Evolutionary conservation across 2,113 vertebrate genomes (phyloP).

Genomic region (Oceanites oceanicus): DNA sequence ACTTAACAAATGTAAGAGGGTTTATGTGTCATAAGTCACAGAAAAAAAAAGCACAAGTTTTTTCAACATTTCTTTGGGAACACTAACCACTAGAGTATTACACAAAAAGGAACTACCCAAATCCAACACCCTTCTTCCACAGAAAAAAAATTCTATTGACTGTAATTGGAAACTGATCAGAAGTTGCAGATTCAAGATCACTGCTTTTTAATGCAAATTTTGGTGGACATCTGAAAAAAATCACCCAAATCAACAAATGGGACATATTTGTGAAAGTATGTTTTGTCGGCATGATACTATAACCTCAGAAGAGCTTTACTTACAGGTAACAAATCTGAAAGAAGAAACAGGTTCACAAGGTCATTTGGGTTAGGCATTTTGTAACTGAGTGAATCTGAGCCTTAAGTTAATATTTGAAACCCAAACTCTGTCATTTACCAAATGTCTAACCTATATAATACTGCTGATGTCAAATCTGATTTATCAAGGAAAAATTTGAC

Average conservation of each 20-base stretch:
- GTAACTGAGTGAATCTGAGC: background rate
- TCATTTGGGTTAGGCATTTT: background rate
- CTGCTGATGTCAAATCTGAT: background rate
- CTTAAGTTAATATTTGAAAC: background rate
- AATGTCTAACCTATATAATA: background rate
- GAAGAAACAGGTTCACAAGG: background rate
- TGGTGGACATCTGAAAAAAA: background rate
- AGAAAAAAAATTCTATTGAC: background rate
- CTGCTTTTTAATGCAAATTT: background rate
- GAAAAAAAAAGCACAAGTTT: background rate
- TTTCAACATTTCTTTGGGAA: background rate
- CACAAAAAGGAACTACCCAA: background rate
- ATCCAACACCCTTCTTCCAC: background rate
- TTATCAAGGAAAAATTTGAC: background rate
- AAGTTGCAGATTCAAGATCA: background rate
- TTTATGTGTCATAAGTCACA: background rate
- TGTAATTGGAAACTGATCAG: background rate
- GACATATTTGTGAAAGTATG: background rate
- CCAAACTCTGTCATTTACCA: background rate
- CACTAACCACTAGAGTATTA: background rate
- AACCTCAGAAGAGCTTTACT: background rate
- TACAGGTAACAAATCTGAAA: background rate
- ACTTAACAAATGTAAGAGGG: background rate
- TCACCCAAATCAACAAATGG: background rate
- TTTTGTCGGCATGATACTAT: background rate